phyloP scores from a whole-genome alignment of 2,888 invertebrate genomes.

The Endomychus coccineus region DNA sequence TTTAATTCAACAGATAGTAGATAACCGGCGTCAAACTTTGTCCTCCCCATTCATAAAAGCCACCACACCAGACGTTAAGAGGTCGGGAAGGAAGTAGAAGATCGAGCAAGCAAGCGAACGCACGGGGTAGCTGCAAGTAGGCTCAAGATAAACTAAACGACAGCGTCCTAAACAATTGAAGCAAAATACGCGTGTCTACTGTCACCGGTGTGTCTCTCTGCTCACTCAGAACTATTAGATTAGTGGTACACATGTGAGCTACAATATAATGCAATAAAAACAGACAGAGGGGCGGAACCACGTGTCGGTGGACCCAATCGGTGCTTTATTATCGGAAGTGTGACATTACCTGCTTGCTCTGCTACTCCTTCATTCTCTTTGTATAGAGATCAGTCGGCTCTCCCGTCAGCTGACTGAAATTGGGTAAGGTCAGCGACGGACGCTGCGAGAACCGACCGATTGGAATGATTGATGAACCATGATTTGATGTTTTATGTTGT shows the following conservation, averaged over 20 bases:
- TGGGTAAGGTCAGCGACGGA: slow-evolving; percentile 37
- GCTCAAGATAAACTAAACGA: too few relatives aligned
- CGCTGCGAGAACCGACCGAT: slow-evolving; percentile 14
- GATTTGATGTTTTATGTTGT: slow-evolving; percentile 39
- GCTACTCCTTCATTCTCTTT: slow-evolving; percentile 28
- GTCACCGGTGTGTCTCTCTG: slow-evolving; percentile 38
- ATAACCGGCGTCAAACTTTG: too few relatives aligned
- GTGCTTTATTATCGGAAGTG: slow-evolving; percentile 20
- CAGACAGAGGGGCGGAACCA: slow-evolving; percentile 32
- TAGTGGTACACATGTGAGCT: slow-evolving; percentile 16
- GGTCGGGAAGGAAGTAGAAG: too few relatives aligned
- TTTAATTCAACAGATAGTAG: too few relatives aligned
- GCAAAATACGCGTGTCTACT: slow-evolving; percentile 34
- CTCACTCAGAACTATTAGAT: slow-evolving; percentile 35
- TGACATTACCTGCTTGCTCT: slow-evolving; percentile 18
- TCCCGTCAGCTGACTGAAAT: too few relatives aligned
- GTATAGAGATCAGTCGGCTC: slow-evolving; percentile 13
- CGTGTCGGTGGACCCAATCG: slow-evolving; percentile 35
- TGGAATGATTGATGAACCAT: slow-evolving; percentile 32
- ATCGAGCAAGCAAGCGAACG: too few relatives aligned
- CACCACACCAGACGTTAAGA: too few relatives aligned
- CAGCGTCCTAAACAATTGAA: not conserved
- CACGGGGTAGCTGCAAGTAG: too few relatives aligned
- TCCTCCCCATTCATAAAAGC: too few relatives aligned
- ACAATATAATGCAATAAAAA: slow-evolving; percentile 40